Evolutionary conservation across 1,140 invertebrate species (phyloP).

Genomic region (Drosophila ercepeae): DNA sequence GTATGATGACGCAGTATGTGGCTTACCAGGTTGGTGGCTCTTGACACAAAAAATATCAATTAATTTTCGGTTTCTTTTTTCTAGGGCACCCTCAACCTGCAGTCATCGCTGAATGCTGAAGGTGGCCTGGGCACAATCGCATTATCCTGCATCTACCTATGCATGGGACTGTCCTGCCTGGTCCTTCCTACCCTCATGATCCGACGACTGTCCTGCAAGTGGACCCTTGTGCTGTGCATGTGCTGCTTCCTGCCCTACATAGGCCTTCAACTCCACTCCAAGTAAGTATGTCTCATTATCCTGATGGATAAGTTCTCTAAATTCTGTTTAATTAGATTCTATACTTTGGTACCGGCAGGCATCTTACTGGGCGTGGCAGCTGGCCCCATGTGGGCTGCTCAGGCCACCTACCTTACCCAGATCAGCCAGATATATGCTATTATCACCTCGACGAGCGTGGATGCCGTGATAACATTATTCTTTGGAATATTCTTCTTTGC

Average conservation of each 20-base stretch:
- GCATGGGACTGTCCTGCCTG: conserved; percentile 93
- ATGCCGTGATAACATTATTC: conserved; percentile 23
- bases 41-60: background rate
- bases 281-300: background rate
- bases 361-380: conserved; percentile 14
- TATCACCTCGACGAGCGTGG: conserved; percentile 1
- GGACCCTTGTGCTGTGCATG: conserved; percentile 94
- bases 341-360: conserved; percentile 10
- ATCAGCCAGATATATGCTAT: conserved; percentile 28
- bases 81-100: conserved; percentile 92
- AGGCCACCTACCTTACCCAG: conserved; percentile 28
- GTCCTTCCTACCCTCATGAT: conserved; percentile 95
- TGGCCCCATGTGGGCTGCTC: conserved; percentile 30
- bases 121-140: conserved; percentile 91
- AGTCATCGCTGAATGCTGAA: conserved; percentile 91
- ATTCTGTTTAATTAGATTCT: conserved; percentile 6
- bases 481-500: conserved; percentile 29
- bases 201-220: conserved; percentile 94
- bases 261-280: conserved; percentile 89
- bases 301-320: background rate
- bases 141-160: conserved; percentile 91
- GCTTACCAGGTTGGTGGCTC: conserved; percentile 17
- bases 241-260: conserved; percentile 95
- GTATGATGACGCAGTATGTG: conserved; percentile 28
- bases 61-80: background rate